phyloP scores from a whole-genome alignment of 2,113 vertebrate genomes.

The Polyodon spathula region DNA sequence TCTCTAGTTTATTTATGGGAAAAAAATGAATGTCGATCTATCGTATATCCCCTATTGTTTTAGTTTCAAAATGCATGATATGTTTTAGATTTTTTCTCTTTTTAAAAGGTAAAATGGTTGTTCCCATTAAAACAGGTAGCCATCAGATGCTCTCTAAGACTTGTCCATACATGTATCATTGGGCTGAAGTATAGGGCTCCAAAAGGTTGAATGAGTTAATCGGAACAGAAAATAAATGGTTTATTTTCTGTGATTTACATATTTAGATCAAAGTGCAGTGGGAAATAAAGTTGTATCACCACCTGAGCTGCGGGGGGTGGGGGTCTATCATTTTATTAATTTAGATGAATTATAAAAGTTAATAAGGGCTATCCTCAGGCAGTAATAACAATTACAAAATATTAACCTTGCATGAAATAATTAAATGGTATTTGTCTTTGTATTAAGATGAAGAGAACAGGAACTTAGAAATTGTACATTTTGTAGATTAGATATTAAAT shows the following conservation, averaged over 20 bases:
- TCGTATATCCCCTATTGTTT: too few relatives aligned
- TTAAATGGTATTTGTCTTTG: slow-evolving; percentile 39
- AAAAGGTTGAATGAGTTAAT: neutral
- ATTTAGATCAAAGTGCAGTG: slow-evolving; percentile 28
- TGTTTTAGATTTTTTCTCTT: too few relatives aligned
- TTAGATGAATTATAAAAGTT: slow-evolving; percentile 47
- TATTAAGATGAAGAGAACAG: slow-evolving; percentile 48
- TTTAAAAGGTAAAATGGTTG: too few relatives aligned
- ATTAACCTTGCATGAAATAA: slow-evolving; percentile 31
- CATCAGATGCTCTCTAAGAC: too few relatives aligned
- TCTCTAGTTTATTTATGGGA: too few relatives aligned
- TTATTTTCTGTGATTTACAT: slow-evolving; percentile 25
- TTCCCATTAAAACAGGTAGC: too few relatives aligned
- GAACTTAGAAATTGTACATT: slow-evolving; percentile 24
- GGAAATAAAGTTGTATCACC: slow-evolving; percentile 34
- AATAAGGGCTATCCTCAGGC: slow-evolving; percentile 42
- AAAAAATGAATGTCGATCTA: too few relatives aligned
- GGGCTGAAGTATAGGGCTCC: too few relatives aligned
- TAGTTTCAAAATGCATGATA: too few relatives aligned
- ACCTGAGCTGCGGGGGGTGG: slow-evolving; percentile 34
- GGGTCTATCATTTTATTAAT: slow-evolving; percentile 35
- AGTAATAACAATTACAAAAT: slow-evolving; percentile 43
- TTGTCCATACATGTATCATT: too few relatives aligned
- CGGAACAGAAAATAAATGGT: slow-evolving; percentile 1
- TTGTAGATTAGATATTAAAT: slow-evolving; percentile 38